Conservation (phyloP, 1,140 invertebrate genomes). For the Schmidtea mediterranea region DNA sequence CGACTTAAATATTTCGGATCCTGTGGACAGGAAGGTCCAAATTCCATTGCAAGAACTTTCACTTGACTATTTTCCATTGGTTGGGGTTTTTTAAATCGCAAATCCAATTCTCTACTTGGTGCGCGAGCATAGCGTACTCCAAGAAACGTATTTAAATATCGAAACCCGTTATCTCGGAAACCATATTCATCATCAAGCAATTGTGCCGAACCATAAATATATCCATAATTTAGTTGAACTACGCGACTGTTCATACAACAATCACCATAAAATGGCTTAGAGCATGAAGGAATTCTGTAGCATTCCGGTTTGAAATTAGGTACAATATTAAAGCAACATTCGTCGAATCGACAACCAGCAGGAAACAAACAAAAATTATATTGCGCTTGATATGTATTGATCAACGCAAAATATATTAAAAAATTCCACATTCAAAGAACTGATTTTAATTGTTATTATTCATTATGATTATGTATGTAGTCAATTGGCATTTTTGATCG, state of each 20-base stretch:
- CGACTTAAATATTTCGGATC: background rate
- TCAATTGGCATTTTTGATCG: too few relatives aligned
- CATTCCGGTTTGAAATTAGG: background rate
- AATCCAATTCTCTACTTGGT: constrained; percentile 1
- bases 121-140: constrained; percentile 2
- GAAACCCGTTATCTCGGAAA: background rate
- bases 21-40: constrained; percentile 9
- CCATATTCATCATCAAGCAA: background rate
- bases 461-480: too few relatives aligned
- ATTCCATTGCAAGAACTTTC: constrained; percentile 7
- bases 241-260: background rate
- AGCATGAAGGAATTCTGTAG: background rate
- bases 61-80: background rate
- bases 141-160: background rate
- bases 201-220: background rate
- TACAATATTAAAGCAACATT: constrained; percentile 5
- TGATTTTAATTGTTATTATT: too few relatives aligned
- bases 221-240: background rate
- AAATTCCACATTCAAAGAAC: too few relatives aligned
- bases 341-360: background rate
- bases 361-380: background rate
- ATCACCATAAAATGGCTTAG: background rate
- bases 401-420: too few relatives aligned
- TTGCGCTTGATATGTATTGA: background rate
- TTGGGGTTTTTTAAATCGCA: constrained; percentile 9